Base-by-base conservation (phyloP, 2,888 invertebrate species). In the Thecophora atra region DNA sequence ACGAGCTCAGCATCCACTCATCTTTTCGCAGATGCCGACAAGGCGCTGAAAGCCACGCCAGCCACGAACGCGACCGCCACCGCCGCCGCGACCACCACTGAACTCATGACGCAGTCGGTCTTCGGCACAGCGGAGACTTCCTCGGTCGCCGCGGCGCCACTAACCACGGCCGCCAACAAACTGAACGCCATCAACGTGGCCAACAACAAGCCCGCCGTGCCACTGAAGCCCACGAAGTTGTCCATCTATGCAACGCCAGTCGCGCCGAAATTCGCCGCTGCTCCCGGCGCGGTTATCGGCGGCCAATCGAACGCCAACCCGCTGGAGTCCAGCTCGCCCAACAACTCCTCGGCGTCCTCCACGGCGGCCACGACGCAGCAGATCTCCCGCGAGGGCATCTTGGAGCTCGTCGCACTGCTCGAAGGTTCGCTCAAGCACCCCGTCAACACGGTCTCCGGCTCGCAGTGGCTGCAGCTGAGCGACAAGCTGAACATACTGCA, bases 401-500 rank as follows among this genome's bases (percentile, higher is more conserved):
- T 92, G 66, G 92, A 92, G 78, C 88, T 92, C 73, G 91, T 91
- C 1, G 89, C 89, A 72, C 89, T 91, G 0, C 87, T 92, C 77
- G 94, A 90, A 84, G 89, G 87, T 76, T 93, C 88, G 78, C 89
- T 89, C 79, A 90, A 88, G 83, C 91, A 90, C 87, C 86, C 87
- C 11, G 84, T 86, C 8, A 86, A 84, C 73, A 81, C 83, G 64
- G 86, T 87, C 54, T 83, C 86, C 0, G 90, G 91, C 60, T 89
- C 92, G n/a, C 91, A 91, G 76, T 94, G 94, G 91, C 88, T 94
- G 73, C 92, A 94, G 79, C 87, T 94, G 30, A 93, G 93, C 17
- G 94, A 94, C 81, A 93, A 93, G 84, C 90, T 94, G 66, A 93
- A 94, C 78, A 89, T 93, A 77, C 89, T 97, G 80, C 94, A 95